These are phyloP conservation scores for Oncopodura yosiiana DNA, from an alignment of 1,140 invertebrate species.

Conservation along the genomic window DNA sequence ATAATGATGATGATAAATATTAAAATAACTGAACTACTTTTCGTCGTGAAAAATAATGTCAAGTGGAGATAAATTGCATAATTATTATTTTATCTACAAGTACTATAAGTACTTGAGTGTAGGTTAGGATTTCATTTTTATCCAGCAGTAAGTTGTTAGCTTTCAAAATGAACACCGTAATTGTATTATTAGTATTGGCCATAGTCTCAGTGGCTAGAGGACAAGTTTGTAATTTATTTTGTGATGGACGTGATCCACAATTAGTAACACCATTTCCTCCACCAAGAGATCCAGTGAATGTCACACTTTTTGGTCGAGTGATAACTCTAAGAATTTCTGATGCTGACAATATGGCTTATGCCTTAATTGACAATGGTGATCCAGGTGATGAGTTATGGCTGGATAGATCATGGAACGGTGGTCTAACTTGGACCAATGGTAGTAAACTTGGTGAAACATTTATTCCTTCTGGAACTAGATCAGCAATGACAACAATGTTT, in stretches of 20 bases:
- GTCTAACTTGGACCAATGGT: constrained; percentile 10
- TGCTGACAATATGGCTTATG: constrained; percentile 24
- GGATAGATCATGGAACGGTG: constrained; percentile 25
- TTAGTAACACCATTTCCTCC: not conserved
- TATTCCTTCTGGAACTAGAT: constrained; percentile 4
- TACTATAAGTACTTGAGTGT: no score
- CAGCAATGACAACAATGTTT: constrained; percentile 5
- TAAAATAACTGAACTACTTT: no score
- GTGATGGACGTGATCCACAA: constrained; percentile 23
- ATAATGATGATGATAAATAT: no score
- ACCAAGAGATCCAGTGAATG: not conserved
- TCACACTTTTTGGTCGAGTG: constrained; percentile 5
- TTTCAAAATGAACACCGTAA: no score
- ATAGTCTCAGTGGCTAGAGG: no score
- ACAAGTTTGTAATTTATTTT: constrained; percentile 18
- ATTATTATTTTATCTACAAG: no score
- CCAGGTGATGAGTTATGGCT: constrained; percentile 21
- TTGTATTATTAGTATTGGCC: no score
- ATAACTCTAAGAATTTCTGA: constrained; percentile 21
- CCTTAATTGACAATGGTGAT: constrained; percentile 22
- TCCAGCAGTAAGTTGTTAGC: no score
- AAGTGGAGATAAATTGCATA: no score
- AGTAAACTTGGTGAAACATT: constrained; percentile 7
- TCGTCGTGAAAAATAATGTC: no score
- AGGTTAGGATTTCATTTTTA: no score